Evolutionary conservation across 1,140 invertebrate species (phyloP).

Genomic region (Mamestra configurata): DNA sequence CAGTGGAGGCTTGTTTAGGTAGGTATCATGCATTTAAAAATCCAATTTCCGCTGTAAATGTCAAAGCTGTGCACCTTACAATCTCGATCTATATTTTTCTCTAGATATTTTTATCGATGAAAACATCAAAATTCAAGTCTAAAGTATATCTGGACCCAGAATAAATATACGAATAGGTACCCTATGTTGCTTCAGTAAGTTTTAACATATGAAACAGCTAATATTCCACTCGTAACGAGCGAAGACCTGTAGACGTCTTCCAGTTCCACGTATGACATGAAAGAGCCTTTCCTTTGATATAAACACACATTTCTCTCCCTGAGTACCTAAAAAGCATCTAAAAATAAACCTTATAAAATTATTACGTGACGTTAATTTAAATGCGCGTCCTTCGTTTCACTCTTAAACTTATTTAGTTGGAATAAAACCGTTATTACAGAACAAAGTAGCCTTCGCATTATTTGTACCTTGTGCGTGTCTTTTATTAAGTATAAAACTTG

Average conservation of each 20-base stretch:
- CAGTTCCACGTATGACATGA: background rate
- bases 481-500: conserved; percentile 68
- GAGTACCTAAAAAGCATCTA: conserved; percentile 10
- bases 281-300: background rate
- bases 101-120: too few species aligned
- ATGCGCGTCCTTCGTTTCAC: conserved; percentile 39
- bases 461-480: conserved; percentile 57
- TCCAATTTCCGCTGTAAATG: background rate
- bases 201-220: conserved; percentile 32
- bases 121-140: background rate
- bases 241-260: background rate
- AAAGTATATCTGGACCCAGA: background rate
- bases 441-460: conserved; percentile 54
- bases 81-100: too few species aligned
- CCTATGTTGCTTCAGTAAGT: background rate
- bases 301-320: background rate
- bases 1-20: too few species aligned
- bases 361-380: conserved; percentile 54
- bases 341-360: conserved; percentile 46
- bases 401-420: conserved; percentile 42
- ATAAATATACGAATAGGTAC: background rate
- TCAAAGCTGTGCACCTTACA: background rate
- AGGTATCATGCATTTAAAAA: too few species aligned
- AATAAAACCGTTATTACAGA: conserved; percentile 50
- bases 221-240: conserved; percentile 2